These are phyloP conservation scores for Plotosus lineatus DNA, from an alignment of 2,113 vertebrate genomes.

Conservation along the genomic window DNA sequence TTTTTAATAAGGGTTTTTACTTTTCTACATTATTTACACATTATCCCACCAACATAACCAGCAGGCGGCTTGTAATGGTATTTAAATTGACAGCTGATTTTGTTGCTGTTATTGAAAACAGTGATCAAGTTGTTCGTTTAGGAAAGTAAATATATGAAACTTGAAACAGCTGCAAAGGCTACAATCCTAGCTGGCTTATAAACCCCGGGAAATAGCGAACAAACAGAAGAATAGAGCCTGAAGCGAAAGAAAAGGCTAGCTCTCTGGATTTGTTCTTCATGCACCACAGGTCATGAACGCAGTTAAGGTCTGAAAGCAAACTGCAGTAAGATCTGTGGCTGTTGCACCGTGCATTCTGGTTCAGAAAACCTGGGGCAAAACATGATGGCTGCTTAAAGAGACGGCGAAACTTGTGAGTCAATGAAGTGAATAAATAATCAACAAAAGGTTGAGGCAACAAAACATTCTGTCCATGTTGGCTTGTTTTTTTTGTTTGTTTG, in stretches of 20 bases:
- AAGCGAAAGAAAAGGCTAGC: background rate
- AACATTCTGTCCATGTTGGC: constrained; percentile 23
- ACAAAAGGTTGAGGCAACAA: constrained; percentile 37
- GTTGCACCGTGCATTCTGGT: background rate
- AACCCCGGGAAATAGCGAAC: background rate
- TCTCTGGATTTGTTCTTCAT: constrained; percentile 20
- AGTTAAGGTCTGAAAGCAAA: background rate
- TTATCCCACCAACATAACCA: constrained; percentile 50
- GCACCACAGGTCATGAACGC: constrained; percentile 17
- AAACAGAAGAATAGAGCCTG: constrained; percentile 9
- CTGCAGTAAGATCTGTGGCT: constrained; percentile 40
- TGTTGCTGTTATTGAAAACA: background rate
- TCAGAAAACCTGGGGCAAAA: constrained; percentile 9
- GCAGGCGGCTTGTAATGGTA: constrained; percentile 11
- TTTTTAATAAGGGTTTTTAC: constrained; percentile 45
- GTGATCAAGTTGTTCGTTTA: constrained; percentile 23
- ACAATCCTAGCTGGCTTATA: background rate
- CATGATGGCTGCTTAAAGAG: background rate
- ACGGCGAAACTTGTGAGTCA: constrained; percentile 61
- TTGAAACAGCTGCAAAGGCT: constrained; percentile 5
- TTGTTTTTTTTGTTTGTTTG: constrained; percentile 49
- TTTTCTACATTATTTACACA: constrained; percentile 74
- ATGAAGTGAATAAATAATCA: constrained; percentile 63
- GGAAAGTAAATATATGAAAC: constrained; percentile 18
- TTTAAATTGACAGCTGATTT: constrained; percentile 25